phyloP scores from a whole-genome alignment of 2,888 invertebrate genomes.

The Tridacna gigas region DNA sequence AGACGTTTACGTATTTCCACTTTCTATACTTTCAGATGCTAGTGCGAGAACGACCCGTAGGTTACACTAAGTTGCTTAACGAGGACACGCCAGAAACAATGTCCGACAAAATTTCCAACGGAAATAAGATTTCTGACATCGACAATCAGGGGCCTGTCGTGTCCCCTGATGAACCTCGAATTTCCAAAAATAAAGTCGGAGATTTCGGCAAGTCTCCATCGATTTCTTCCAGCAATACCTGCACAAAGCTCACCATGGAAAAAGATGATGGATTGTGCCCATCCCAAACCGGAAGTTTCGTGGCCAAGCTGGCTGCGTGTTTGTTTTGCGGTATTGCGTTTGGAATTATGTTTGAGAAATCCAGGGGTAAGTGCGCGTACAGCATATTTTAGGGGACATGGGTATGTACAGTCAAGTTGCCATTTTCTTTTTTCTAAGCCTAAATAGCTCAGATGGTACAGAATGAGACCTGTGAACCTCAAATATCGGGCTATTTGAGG shows the following conservation, averaged over 20 bases:
- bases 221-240: conserved; percentile 46
- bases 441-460: no score
- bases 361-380: conserved; percentile 55
- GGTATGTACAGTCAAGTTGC: background rate
- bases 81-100: background rate
- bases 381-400: background rate
- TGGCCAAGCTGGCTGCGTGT: conserved; percentile 41
- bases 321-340: conserved; percentile 59
- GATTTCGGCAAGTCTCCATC: conserved; percentile 40
- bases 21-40: conserved; percentile 5
- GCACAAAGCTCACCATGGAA: conserved; percentile 44
- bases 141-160: background rate
- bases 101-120: conserved; percentile 24
- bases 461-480: no score
- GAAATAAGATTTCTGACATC: conserved; percentile 47
- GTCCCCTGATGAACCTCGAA: background rate
- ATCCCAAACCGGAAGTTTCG: conserved; percentile 26
- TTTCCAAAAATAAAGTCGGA: conserved; percentile 18
- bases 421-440: no score
- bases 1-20: no score
- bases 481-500: no score
- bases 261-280: conserved; percentile 11
- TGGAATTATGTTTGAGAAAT: conserved; percentile 64
- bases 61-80: background rate
- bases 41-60: conserved; percentile 1